Evolutionary conservation across 2,797 vertebrate species (phyloP).

Genomic region (Anabacerthia variegaticeps): DNA sequence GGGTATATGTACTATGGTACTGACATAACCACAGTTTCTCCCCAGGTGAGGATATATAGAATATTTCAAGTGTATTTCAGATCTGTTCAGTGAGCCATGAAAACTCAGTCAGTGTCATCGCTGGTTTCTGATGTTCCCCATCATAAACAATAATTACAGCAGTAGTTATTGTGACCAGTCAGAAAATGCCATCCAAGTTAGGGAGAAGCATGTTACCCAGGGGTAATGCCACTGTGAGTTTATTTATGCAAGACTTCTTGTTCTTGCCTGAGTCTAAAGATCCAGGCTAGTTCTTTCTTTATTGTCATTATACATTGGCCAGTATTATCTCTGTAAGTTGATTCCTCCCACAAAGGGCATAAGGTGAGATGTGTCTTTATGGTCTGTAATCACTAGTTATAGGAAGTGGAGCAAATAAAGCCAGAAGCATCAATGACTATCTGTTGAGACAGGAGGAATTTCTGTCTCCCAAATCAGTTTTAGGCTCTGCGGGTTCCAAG

Average conservation of each 20-base stretch:
- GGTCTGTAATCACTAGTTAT: slow-evolving; percentile 14
- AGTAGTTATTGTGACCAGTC: rapidly evolving
- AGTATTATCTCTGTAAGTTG: not conserved
- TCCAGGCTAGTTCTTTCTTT: not conserved
- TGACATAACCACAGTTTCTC: not conserved
- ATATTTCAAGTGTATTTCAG: not conserved
- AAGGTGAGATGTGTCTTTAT: slow-evolving; percentile 27
- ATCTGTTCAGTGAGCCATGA: not conserved
- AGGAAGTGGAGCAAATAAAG: slow-evolving; percentile 17
- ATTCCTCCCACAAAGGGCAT: not conserved
- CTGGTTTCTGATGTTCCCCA: rapidly evolving
- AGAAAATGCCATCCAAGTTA: not conserved
- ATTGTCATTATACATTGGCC: not conserved
- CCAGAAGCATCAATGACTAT: slow-evolving; percentile 21
- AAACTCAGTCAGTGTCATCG: not conserved
- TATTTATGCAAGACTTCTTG: not conserved
- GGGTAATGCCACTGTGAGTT: not conserved
- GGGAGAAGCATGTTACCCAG: not conserved
- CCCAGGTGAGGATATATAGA: not conserved
- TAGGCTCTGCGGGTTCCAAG: slow-evolving; percentile 37
- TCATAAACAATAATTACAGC: not conserved
- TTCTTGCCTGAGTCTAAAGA: not conserved
- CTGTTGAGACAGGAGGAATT: not conserved
- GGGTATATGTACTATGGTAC: not conserved
- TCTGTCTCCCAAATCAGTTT: slow-evolving; percentile 49